Conservation (phyloP, 2,888 invertebrate species). For the Cephus spinipes region DNA sequence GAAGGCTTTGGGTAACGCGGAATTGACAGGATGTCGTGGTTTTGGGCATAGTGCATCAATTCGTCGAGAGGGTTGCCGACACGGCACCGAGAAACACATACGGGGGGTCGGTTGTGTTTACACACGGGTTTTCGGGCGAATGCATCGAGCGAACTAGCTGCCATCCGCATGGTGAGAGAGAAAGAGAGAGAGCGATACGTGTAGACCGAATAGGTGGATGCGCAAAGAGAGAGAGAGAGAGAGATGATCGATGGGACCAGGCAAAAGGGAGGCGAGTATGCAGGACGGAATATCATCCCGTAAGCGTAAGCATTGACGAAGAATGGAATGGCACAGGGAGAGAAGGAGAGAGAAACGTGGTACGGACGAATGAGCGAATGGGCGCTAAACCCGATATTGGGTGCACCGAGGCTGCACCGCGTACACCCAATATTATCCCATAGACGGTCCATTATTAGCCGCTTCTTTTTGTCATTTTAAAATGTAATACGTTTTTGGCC, state of each 20-base stretch:
- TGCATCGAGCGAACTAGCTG: slow-evolving; percentile 37
- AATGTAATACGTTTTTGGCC: slow-evolving; percentile 60
- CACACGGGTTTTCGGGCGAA: slow-evolving; percentile 59
- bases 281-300: slow-evolving; percentile 20
- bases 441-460: slow-evolving; percentile 59
- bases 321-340: neutral
- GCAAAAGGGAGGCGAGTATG: too few relatives aligned
- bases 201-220: neutral
- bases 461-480: slow-evolving; percentile 60
- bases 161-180: neutral
- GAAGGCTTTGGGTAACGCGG: slow-evolving; percentile 17
- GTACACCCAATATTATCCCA: slow-evolving; percentile 48
- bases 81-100: neutral
- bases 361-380: neutral
- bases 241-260: neutral
- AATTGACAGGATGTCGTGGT: slow-evolving; percentile 42
- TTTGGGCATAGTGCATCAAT: slow-evolving; percentile 30
- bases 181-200: neutral
- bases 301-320: neutral
- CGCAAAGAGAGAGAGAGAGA: neutral
- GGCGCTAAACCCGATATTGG: slow-evolving; percentile 45
- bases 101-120: slow-evolving; percentile 47
- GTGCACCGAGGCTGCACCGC: slow-evolving; percentile 23
- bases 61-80: slow-evolving; percentile 15
- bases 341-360: too few relatives aligned